Evolutionary conservation across 2,888 invertebrate species (phyloP).

Genomic region (Pyrrhia umbra): DNA sequence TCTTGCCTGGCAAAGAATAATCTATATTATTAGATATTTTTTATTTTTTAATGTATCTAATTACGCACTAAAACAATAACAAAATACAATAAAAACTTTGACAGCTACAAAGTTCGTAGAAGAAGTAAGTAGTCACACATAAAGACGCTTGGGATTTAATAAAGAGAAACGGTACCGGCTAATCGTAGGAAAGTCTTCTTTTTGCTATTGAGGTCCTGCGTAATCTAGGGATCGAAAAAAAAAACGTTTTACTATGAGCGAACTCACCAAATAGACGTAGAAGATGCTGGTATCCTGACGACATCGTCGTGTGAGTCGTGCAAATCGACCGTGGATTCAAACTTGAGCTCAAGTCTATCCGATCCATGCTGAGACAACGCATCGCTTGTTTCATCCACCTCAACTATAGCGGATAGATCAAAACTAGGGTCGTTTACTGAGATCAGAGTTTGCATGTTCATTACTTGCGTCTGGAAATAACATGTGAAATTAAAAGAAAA

Average conservation of each 20-base stretch:
- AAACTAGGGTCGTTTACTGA: slow-evolving; percentile 86
- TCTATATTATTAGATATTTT: too few species aligned
- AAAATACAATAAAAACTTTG: too few species aligned
- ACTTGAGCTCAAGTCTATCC: slow-evolving; percentile 83
- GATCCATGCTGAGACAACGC: slow-evolving; percentile 77
- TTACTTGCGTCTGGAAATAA: slow-evolving; percentile 80
- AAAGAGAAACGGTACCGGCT: too few species aligned
- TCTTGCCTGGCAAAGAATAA: slow-evolving; percentile 79
- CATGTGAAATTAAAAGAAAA: background rate
- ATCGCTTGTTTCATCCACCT: slow-evolving; percentile 84
- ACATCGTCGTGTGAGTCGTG: slow-evolving; percentile 79
- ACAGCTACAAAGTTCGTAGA: background rate
- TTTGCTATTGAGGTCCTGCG: too few species aligned
- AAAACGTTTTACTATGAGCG: too few species aligned
- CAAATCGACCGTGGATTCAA: slow-evolving; percentile 79
- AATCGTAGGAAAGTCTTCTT: too few species aligned
- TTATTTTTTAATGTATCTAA: too few species aligned
- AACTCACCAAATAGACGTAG: slow-evolving; percentile 82
- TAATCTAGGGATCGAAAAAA: too few species aligned
- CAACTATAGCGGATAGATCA: slow-evolving; percentile 86
- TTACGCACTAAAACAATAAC: too few species aligned
- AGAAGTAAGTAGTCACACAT: too few species aligned
- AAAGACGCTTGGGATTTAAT: too few species aligned
- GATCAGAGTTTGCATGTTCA: slow-evolving; percentile 86
- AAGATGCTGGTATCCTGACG: slow-evolving; percentile 75